Evolutionary conservation across 2,888 invertebrate species (phyloP), one percentile per base, ranked within the genome.

Genomic region (Lissocephala sabroskyi): DNA sequence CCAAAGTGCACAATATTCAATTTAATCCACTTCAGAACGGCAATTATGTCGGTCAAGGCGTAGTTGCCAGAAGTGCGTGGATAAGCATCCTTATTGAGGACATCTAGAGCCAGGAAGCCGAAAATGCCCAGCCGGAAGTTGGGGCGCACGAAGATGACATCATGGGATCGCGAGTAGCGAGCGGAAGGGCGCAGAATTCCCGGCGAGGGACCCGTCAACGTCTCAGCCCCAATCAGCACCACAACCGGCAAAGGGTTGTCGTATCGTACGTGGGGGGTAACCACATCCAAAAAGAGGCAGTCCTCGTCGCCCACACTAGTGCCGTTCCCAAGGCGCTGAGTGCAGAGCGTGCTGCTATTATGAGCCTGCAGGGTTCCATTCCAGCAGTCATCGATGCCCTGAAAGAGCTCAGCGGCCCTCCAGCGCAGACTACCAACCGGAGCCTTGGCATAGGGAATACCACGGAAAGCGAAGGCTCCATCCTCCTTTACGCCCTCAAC

Each of bases 131-230:
- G 85, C 67, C 96, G 88, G 85, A 95, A 95, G 79, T 95, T 95
- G 2, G 95, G 94, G 54, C 93, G 88, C 1, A 96, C 95, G 79
- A 94, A 93, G 5, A 96, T 90, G 1, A 94, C 91, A 79, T 95
- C 92, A 52, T 91, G 89, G 2, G 91, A 89, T 39, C 90, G 88
- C 0, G 95, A 91, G 56, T 94, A 89, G 33, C 91, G 86, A 0
- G 93, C 89, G 0, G 93, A 92, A 0, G 95, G 94, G 59, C 91
- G 88, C 65, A 87, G 84, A 52, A 87, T 87, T 3, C 92, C 91
- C 0, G 93, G 91, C 5, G 92, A 89, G 0, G 91, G 92, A 0
- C 94, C 93, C 16, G 89, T 89, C n/a, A 94, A 84, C 0, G 91
- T 89, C 49, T 93, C 92, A 0, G 93, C 91, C 1, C 94, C 93